Percentiles rank a stretch among this genome's conserved stretches.
These are phyloP conservation scores for Melolontha melolontha DNA, from an alignment of 2,888 invertebrate species.

Conservation along the genomic window DNA sequence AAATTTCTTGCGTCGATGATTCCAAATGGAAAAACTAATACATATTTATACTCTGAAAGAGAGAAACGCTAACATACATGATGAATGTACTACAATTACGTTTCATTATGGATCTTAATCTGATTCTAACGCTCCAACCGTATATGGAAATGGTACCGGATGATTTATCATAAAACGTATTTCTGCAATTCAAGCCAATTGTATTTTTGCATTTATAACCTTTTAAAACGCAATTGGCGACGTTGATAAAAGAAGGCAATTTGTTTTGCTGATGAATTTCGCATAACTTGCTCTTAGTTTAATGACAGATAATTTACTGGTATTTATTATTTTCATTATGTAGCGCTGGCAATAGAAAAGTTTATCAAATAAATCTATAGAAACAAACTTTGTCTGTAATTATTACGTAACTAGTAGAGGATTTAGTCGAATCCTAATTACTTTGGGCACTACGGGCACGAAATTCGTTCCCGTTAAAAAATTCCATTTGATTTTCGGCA, in stretches of 20 bases:
- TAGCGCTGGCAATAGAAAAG: no score
- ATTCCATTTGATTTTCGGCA: no score
- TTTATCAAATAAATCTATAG: no score
- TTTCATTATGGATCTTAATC: conserved; percentile 17
- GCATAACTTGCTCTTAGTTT: conserved; percentile 8
- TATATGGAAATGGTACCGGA: background rate
- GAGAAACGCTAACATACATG: no score
- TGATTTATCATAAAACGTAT: conserved; percentile 22
- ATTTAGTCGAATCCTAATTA: no score
- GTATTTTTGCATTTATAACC: conserved; percentile 3
- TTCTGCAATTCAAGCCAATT: conserved; percentile 8
- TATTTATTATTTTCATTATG: background rate
- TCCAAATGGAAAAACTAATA: no score
- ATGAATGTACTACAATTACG: background rate
- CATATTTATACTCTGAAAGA: no score
- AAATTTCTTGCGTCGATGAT: no score
- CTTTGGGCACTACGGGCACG: no score
- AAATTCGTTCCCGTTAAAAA: no score
- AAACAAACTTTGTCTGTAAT: no score
- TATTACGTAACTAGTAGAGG: no score
- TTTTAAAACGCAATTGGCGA: background rate
- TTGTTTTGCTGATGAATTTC: conserved; percentile 8
- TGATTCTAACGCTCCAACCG: conserved; percentile 6
- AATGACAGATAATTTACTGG: background rate
- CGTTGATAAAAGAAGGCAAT: conserved; percentile 25